phyloP scores from a whole-genome alignment of 2,888 invertebrate genomes.

The Dasysyrphus albostriatus region DNA sequence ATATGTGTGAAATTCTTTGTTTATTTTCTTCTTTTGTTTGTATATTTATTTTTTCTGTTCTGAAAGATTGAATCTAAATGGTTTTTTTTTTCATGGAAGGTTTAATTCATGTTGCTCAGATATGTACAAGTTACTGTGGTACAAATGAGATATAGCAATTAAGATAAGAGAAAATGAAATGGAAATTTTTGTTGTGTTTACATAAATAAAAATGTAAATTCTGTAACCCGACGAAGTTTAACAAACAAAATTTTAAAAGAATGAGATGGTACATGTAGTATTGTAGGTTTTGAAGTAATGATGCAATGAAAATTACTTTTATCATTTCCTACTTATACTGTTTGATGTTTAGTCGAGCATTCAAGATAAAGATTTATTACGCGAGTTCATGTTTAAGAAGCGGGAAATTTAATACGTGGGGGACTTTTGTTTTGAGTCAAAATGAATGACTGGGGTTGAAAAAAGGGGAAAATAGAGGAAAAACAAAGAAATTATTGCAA shows the following conservation, averaged over 20 bases:
- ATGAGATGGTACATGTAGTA: not conserved
- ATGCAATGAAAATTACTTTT: constrained; percentile 16
- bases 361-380: constrained; percentile 12
- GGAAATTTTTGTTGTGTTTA: not conserved
- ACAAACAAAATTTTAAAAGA: not conserved
- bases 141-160: constrained; percentile 52
- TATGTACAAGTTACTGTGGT: constrained; percentile 8
- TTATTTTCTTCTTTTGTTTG: constrained; percentile 33
- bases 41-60: constrained; percentile 20
- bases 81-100: constrained; percentile 11
- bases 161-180: constrained; percentile 38
- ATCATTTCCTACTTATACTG: constrained; percentile 5
- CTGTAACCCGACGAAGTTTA: not conserved
- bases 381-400: constrained; percentile 1
- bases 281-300: not conserved
- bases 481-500: too few species aligned
- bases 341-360: constrained; percentile 5
- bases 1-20: constrained; percentile 37
- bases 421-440: not conserved
- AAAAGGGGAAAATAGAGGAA: not conserved
- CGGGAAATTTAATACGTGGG: not conserved
- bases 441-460: not conserved
- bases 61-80: constrained; percentile 17
- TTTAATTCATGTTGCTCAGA: constrained; percentile 31
- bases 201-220: not conserved